These are phyloP conservation scores for Brachypteracias leptosomus DNA, from an alignment of 2,113 vertebrate species.

Conservation along the genomic window DNA sequence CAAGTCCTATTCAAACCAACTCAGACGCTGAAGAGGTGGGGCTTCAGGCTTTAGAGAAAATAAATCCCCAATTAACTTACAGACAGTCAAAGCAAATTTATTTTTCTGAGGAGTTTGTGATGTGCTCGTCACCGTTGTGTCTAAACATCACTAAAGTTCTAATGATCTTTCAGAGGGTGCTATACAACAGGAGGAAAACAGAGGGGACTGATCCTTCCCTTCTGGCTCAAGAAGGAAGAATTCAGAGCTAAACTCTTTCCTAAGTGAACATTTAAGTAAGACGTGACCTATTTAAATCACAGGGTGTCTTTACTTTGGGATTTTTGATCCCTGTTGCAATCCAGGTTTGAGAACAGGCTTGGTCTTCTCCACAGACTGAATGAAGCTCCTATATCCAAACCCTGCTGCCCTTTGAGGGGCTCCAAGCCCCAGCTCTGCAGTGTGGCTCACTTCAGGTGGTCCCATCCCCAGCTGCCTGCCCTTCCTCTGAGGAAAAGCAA, in stretches of 20 bases:
- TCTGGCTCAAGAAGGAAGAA: background rate
- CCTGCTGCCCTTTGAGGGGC: background rate
- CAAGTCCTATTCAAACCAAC: background rate
- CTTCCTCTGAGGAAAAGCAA: background rate
- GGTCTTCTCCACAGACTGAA: background rate
- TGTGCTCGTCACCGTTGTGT: background rate
- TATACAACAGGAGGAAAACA: background rate
- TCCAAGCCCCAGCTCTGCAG: background rate
- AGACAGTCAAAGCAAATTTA: background rate
- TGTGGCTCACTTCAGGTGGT: rapidly evolving
- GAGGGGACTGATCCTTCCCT: background rate
- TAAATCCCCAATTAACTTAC: background rate
- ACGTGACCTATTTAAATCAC: background rate
- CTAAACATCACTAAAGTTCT: background rate
- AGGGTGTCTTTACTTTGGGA: background rate
- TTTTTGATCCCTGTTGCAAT: background rate
- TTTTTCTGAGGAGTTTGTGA: background rate
- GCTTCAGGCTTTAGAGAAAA: background rate
- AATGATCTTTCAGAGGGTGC: background rate
- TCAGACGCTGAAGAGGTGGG: background rate
- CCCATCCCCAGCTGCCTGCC: rapidly evolving
- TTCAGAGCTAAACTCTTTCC: background rate
- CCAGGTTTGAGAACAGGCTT: background rate
- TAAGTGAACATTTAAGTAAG: background rate
- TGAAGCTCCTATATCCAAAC: background rate